Evolutionary conservation across 2,113 vertebrate genomes (phyloP), one percentile per base, ranked within the genome.

Genomic region (Butastur rufipennis): DNA sequence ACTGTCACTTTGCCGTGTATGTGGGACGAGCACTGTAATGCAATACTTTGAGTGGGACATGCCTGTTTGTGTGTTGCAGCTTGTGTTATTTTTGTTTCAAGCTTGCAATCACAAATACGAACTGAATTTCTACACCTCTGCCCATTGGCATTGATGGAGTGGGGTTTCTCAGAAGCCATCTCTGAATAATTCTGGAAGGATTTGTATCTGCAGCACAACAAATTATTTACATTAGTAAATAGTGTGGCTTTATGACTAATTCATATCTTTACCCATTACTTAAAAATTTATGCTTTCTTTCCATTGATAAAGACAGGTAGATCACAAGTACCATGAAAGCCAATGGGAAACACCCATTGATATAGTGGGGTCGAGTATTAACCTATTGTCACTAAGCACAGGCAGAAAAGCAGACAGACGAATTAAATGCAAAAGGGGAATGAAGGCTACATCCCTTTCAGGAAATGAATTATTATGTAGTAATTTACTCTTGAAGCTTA

Each of bases 381-480:
- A 86, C 26, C 38, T 77, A 7, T 71, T 43, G 21, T 67, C 10
- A 2, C 63, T 75, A 85, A 80, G 31, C 16, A 11, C 7, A 68
- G 36, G n/a, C 36, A 47, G 65, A 89, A 93, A 75, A 82, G 36
- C 31, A 88, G 55, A 68, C 11, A 90, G 62, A 52, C 3, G 43
- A 88, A 73, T 80, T 56, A 80, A 65, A 32, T 62, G 66, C 13
- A 8, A 65, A 91, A 85, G 66, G 88, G 23, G 40, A 96, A 55
- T 7, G 38, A 71, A 81, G 14, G 32, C 31, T 92, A 59, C 21
- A 61, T 71, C 29, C 89, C 31, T 85, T 75, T 77, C 48, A 90
- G 88, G 85, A 95, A 91, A 92, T 90, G 9, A 90, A 90, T 91
- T 91, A 75, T 91, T 75, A 73, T 68, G n/a, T 80, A 87, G 70